phyloP scores from a whole-genome alignment of 2,113 vertebrate species.

The Mormyrus iriodes region DNA sequence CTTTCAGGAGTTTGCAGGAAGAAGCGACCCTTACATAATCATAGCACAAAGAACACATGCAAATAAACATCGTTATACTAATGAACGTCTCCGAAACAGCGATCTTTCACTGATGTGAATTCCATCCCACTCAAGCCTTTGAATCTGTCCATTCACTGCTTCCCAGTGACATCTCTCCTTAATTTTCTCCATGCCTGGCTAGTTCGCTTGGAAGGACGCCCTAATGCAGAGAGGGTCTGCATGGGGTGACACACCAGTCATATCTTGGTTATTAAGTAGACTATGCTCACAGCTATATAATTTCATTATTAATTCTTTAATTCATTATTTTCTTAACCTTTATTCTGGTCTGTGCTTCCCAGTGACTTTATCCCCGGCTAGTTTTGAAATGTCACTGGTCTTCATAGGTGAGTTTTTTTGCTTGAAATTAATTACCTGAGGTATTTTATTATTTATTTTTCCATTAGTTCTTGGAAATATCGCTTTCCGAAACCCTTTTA shows the following conservation, averaged over 20 bases:
- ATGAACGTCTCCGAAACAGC: background rate
- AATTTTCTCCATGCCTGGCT: background rate
- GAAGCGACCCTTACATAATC: background rate
- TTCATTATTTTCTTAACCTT: constrained; percentile 1
- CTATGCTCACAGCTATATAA: background rate
- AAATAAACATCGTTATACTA: background rate
- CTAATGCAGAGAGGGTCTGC: background rate
- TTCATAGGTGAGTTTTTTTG: background rate
- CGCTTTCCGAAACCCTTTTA: background rate
- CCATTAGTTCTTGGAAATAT: background rate
- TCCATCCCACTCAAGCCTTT: background rate
- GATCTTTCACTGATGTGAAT: background rate
- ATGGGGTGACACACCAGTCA: background rate
- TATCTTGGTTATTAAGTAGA: background rate
- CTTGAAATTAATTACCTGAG: background rate
- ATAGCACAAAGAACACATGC: background rate
- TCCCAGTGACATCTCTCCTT: background rate
- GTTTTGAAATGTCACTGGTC: background rate
- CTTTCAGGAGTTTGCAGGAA: background rate
- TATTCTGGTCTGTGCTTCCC: background rate
- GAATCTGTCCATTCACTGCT: background rate
- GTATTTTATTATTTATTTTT: background rate
- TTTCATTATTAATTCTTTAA: constrained; percentile 1
- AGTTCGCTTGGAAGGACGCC: background rate
- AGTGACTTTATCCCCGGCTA: background rate